Conservation (phyloP, 2,888 invertebrate species). For the Pachymerium ferrugineum region DNA sequence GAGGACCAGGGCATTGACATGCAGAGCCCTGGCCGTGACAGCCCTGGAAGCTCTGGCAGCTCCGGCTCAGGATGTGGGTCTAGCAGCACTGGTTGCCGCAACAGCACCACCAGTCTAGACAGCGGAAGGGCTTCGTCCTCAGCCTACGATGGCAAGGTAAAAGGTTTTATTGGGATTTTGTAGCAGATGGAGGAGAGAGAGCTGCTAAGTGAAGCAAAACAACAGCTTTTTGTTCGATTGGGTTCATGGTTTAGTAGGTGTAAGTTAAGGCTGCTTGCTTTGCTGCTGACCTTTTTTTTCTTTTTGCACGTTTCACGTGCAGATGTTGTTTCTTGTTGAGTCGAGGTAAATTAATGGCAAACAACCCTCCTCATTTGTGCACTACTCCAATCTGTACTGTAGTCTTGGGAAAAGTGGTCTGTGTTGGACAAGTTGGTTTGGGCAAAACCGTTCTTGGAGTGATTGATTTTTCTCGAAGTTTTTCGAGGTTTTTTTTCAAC, state of each 20-base stretch:
- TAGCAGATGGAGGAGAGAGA: neutral
- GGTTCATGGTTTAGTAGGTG: too few species aligned
- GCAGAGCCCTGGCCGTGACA: slow-evolving; percentile 88
- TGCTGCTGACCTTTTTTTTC: neutral
- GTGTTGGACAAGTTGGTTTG: neutral
- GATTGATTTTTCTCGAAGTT: too few species aligned
- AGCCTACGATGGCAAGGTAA: slow-evolving; percentile 39
- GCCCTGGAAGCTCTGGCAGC: slow-evolving; percentile 60
- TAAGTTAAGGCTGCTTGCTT: too few species aligned
- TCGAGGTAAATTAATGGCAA: slow-evolving; percentile 5
- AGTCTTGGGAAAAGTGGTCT: neutral
- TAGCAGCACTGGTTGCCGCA: slow-evolving; percentile 59
- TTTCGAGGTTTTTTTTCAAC: neutral
- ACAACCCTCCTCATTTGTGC: slow-evolving; percentile 15
- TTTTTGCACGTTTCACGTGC: neutral
- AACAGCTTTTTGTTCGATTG: neutral
- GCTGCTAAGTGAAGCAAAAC: neutral
- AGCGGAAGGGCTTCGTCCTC: slow-evolving; percentile 80
- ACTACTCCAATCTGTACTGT: neutral
- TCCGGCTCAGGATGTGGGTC: slow-evolving; percentile 39
- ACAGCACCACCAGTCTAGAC: slow-evolving; percentile 78
- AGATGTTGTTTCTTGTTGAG: neutral
- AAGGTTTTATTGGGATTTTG: neutral
- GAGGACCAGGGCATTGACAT: slow-evolving; percentile 80
- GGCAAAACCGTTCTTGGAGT: neutral